phyloP scores from a whole-genome alignment of 30 jellyfish, hydroid and myxozoan genomes.

The Haliclystus octoradiatus region DNA sequence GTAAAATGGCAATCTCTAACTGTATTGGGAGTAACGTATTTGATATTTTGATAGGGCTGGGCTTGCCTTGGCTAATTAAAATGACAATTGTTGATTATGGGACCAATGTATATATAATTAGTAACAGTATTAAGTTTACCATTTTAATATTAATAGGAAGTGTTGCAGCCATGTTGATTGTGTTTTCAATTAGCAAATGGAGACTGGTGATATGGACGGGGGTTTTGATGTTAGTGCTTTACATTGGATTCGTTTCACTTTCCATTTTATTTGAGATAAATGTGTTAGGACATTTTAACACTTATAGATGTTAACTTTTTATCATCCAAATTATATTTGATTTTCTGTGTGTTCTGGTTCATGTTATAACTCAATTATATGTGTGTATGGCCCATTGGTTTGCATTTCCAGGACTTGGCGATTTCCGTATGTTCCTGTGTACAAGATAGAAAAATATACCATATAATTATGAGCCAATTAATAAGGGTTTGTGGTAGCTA shows the following conservation, averaged over 20 bases:
- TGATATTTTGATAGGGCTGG: conserved; percentile 89
- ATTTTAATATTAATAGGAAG: conserved; percentile 59
- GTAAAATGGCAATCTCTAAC: conserved; percentile 90
- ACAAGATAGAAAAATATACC: neutral
- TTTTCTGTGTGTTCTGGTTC: too few relatives aligned
- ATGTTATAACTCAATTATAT: conserved; percentile 37
- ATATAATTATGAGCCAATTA: too few relatives aligned
- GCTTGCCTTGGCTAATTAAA: conserved; percentile 93
- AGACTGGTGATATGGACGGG: conserved; percentile 59
- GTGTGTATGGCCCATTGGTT: conserved; percentile 89
- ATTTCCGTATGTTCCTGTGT: conserved; percentile 83
- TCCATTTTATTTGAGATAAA: conserved; percentile 58
- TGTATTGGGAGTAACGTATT: conserved; percentile 94
- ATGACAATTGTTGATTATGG: conserved; percentile 62
- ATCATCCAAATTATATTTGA: too few relatives aligned
- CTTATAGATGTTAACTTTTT: conserved; percentile 47
- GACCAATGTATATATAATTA: conserved; percentile 54
- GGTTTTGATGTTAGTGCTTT: conserved; percentile 30
- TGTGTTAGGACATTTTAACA: conserved; percentile 50
- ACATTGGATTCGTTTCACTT: conserved; percentile 44
- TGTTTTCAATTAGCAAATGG: conserved; percentile 54
- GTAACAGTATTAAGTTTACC: conserved; percentile 66
- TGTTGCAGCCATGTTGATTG: conserved; percentile 55
- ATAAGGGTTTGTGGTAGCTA: neutral
- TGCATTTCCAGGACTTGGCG: conserved; percentile 71